These are phyloP conservation scores for Gobius niger DNA, from an alignment of 2,113 vertebrate species.

Conservation along the genomic window DNA sequence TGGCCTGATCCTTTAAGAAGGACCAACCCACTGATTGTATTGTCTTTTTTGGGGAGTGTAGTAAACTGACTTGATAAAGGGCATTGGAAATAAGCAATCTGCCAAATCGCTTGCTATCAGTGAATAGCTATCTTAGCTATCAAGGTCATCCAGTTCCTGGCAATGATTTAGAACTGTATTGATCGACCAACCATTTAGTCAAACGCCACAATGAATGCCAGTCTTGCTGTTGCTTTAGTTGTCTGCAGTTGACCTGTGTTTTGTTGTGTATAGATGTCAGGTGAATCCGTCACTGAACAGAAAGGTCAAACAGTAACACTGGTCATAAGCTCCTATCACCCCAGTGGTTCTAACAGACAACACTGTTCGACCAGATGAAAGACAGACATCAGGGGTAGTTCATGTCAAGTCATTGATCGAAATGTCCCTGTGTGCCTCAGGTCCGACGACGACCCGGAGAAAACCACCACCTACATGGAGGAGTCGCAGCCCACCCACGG, in stretches of 20 bases:
- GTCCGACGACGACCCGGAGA: constrained; percentile 89
- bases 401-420: constrained; percentile 53
- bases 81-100: constrained; percentile 19
- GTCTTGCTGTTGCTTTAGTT: neutral
- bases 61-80: constrained; percentile 9
- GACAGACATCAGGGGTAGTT: constrained; percentile 38
- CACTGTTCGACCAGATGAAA: constrained; percentile 24
- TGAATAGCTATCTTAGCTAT: constrained; percentile 30
- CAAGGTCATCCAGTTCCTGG: constrained; percentile 53
- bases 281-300: neutral
- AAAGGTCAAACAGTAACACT: constrained; percentile 7
- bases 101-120: constrained; percentile 32
- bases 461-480: constrained; percentile 89
- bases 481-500: constrained; percentile 88
- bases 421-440: constrained; percentile 69
- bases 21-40: neutral
- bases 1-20: neutral
- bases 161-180: constrained; percentile 40
- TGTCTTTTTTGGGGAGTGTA: neutral
- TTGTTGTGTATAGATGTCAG: neutral
- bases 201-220: constrained; percentile 12
- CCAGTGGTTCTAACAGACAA: neutral
- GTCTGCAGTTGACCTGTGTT: neutral
- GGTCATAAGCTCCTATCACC: neutral
- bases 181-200: constrained; percentile 37